A percentile compares a stretch with the other conserved stretches of the same genome.
Evolutionary conservation across 2,888 invertebrate species (phyloP).

Genomic region (Saturnia pavonia): DNA sequence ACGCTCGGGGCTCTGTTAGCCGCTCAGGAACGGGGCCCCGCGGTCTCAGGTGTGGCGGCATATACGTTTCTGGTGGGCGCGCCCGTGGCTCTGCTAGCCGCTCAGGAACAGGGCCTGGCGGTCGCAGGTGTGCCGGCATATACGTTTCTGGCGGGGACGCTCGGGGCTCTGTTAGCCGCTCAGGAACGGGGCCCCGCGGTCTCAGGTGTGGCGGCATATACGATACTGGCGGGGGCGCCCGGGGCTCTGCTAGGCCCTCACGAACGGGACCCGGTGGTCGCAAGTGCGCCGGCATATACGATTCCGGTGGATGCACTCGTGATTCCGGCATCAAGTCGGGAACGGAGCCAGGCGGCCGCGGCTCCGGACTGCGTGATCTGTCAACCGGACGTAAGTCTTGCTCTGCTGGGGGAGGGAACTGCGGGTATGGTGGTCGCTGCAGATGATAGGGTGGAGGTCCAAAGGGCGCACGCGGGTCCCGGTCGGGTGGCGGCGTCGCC

Average conservation of each 20-base stretch:
- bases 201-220: slow-evolving; percentile 18
- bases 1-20: slow-evolving; percentile 7
- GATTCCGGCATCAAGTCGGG: slow-evolving; percentile 1
- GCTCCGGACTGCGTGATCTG: slow-evolving; percentile 32
- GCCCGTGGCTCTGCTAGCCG: slow-evolving; percentile 2
- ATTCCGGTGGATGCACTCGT: neutral
- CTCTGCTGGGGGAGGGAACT: slow-evolving; percentile 42
- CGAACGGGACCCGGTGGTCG: slow-evolving; percentile 36
- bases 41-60: slow-evolving; percentile 27
- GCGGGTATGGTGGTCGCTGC: slow-evolving; percentile 49
- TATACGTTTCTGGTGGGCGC: neutral
- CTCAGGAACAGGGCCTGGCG: slow-evolving; percentile 34
- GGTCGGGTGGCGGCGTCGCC: slow-evolving; percentile 33
- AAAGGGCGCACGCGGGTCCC: slow-evolving; percentile 15
- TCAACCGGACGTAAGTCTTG: slow-evolving; percentile 44
- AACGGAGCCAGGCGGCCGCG: slow-evolving; percentile 10
- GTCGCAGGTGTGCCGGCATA: slow-evolving; percentile 20
- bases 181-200: slow-evolving; percentile 35
- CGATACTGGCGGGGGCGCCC: neutral
- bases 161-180: slow-evolving; percentile 4
- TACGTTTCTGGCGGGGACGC: neutral
- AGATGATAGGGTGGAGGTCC: slow-evolving; percentile 48
- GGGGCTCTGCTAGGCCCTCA: slow-evolving; percentile 2
- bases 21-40: slow-evolving; percentile 52
- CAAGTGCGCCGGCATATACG: slow-evolving; percentile 16